Percentiles rank a stretch among this genome's conserved stretches.
phyloP scores from a whole-genome alignment of 2,888 invertebrate genomes.

The Lycia hirtaria region DNA sequence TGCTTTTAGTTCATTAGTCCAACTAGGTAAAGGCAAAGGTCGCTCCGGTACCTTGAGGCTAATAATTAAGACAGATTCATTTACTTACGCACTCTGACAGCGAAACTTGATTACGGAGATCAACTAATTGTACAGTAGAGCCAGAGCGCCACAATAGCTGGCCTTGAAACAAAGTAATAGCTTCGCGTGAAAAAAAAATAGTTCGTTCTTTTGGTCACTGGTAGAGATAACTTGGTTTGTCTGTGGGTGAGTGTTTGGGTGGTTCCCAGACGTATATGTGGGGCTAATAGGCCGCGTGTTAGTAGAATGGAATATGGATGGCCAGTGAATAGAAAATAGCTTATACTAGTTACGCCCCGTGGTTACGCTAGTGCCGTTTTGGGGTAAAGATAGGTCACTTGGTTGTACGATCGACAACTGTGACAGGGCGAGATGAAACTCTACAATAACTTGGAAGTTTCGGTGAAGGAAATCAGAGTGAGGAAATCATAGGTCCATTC shows the following conservation, averaged over 20 bases:
- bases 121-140: not conserved
- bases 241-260: not conserved
- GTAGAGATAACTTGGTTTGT: not conserved
- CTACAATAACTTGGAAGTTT: no score
- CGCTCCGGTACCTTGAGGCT: conserved; percentile 50
- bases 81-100: conserved; percentile 53
- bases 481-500: no score
- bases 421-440: no score
- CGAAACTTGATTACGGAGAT: conserved; percentile 53
- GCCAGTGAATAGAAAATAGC: not conserved
- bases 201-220: not conserved
- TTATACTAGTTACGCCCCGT: no score
- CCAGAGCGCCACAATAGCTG: not conserved
- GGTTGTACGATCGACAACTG: no score
- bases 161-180: not conserved
- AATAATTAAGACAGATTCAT: conserved; percentile 69
- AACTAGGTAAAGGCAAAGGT: conserved; percentile 42
- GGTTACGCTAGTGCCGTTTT: no score
- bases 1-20: conserved; percentile 55
- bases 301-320: not conserved
- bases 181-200: not conserved
- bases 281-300: not conserved
- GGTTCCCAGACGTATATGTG: conserved; percentile 1
- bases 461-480: no score
- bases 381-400: no score